Conservation (phyloP, 2,113 vertebrate genomes). For the Cavia aperea region DNA sequence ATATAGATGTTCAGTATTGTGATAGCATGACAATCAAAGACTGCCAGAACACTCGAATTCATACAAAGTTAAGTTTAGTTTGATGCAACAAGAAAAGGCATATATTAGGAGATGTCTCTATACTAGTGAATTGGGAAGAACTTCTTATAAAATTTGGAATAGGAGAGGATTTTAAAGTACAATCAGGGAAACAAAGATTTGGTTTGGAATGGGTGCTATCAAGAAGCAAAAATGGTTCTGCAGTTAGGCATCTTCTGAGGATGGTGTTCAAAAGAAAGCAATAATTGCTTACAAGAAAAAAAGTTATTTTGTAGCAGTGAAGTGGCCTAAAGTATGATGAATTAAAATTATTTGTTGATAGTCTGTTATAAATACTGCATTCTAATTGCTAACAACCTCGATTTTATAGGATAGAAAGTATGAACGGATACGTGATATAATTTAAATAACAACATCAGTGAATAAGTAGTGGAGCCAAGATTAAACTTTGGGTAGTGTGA, state of each 20-base stretch:
- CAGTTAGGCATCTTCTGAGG: background rate
- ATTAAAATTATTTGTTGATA: background rate
- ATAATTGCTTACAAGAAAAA: background rate
- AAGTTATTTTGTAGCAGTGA: background rate
- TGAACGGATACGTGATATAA: background rate
- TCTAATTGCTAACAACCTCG: background rate
- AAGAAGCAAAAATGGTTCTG: conserved; percentile 12
- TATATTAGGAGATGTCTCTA: background rate
- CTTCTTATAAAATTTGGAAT: background rate
- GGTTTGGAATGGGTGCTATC: background rate
- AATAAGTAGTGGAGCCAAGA: background rate
- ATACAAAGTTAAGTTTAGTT: conserved; percentile 8
- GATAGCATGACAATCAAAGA: background rate
- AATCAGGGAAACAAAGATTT: background rate
- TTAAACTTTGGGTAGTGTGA: background rate
- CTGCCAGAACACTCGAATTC: background rate
- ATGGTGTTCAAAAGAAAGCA: background rate
- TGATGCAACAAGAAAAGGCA: background rate
- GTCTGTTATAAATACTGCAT: background rate
- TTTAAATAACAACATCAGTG: background rate
- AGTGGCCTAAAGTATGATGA: background rate
- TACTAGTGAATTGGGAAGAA: background rate
- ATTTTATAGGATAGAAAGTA: background rate
- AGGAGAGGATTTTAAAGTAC: background rate
- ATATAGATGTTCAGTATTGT: background rate